Evolutionary conservation across 1,140 invertebrate genomes (phyloP), one percentile per base, ranked within the genome.

Genomic region (Polypedilum pembai): DNA sequence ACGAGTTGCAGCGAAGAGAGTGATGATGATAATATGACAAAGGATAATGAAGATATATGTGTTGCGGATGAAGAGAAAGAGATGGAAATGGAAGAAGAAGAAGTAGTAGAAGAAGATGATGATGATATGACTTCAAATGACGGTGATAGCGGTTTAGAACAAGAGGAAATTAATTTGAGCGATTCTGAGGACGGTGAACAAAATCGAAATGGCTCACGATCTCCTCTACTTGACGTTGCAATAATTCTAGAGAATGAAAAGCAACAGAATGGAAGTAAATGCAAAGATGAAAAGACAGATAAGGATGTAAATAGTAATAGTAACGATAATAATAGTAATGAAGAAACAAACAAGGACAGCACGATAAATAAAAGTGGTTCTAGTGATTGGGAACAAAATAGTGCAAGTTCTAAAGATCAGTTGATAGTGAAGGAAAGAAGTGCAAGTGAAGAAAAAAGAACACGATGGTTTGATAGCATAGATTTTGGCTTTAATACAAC

Each of bases 331-430:
- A 69, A 33, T 17, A 66, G 12, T 72, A 63, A 75, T 17, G 69
- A 72, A 69, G 21, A 41, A 17, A 12, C 15, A 17, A 66, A 75
- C n/a, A n/a, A 69, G 7, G 24, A 73, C 21, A 79, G 79, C 45
- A 78, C 20, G 18, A 18, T n/a, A 74, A 20, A 41, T 10, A 76
- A 77, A 74, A 74, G 66, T 72, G 75, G 41, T 40, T 80, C 79
- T 15, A 80, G 79, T 74, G 80, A 83, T 76, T 80, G 79, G 74
- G 86, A 88, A 79, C 85, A 86, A 77, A 83, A 84, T 20, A 88
- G 86, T 79, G 87, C 86, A 69, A 87, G 87, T 78, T 88, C 87
- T 5, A 88, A 88, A 80, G 87, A 89, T 79, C 85, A 87, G 65
- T 80, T 88, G 18, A 83, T 88, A 79, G 85, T 87, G 74, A 84